Base-by-base conservation (phyloP, 2,888 invertebrate species). In the Lycophotia porphyrea region DNA sequence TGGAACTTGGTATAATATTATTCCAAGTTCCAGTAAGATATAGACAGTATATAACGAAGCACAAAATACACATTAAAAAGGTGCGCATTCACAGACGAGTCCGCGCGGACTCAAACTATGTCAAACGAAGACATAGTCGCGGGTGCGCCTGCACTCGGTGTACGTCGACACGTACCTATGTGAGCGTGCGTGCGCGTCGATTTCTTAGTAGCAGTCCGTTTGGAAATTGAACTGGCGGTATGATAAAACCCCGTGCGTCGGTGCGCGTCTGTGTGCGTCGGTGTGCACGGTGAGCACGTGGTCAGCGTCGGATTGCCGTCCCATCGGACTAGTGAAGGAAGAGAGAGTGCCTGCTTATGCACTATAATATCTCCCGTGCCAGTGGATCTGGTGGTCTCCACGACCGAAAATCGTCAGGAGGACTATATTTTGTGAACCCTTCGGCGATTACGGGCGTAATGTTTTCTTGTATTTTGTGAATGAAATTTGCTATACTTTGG, bases 141-240 rank as follows among this genome's bases (percentile, higher is more conserved):
- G n/a, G 15, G 61, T 71, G 49, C 80, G n/a, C 36, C 0, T 42
- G 76, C 42, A 72, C 76, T 80, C n/a, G 49, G 13, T 18, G 24
- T 24, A 34, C 34, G 1, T 24, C 21, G 11, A 60, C 47, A 27
- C 79, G 67, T 47, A 55, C 18, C 9, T 21, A 18, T 34, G n/a
- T 34, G 4, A 5, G 47, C 34, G 39, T 49, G 27, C 34, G 21
- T n/a, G 18, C 13, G 44, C 36, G 61, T 36, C 13, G 24, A 52
- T 24, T 49, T 52, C 5, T n/a, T 4, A 11, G 24, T 11, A 49
- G 11, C 11, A 27, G 15, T 1, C 1, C 55, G 0, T 15, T 55
- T 27, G 15, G 27, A 55, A 2, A 11, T 27, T 52, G 52, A 2
- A 11, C 15, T 52, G 52, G n/a, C 52, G n/a, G n/a, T 13, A 27